phyloP scores from a whole-genome alignment of 2,797 vertebrate species.

The Poeciliopsis paucimaculata region DNA sequence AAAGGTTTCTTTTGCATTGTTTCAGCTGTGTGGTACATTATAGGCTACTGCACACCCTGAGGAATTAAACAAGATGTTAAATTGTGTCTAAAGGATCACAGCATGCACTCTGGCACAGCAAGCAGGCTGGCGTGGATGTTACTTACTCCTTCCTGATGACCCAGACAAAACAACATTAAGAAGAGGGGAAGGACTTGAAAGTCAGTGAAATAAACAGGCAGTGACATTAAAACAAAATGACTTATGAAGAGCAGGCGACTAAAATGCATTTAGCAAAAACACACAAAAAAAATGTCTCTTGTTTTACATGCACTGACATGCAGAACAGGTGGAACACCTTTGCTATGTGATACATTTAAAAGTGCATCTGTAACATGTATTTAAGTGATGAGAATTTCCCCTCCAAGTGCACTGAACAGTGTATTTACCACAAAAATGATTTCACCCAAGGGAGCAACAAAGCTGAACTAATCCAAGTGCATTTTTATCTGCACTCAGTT shows the following conservation, averaged over 20 bases:
- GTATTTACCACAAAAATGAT: constrained; percentile 13
- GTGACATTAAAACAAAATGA: constrained; percentile 41
- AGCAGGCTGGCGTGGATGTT: constrained; percentile 76
- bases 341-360: background rate
- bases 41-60: constrained; percentile 48
- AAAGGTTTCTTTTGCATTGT: constrained; percentile 40
- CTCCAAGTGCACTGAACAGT: background rate
- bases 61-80: constrained; percentile 46
- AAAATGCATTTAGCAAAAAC: constrained; percentile 35
- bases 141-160: constrained; percentile 95
- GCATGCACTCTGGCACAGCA: constrained; percentile 88
- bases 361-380: background rate
- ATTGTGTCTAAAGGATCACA: constrained; percentile 72
- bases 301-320: constrained; percentile 40
- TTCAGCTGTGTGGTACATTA: constrained; percentile 29
- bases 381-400: background rate
- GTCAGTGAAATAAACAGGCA: constrained; percentile 68
- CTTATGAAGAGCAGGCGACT: background rate
- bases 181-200: constrained; percentile 74
- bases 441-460: constrained; percentile 28
- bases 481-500: constrained; percentile 40
- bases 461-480: constrained; percentile 56
- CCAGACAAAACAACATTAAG: constrained; percentile 76
- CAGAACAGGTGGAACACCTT: background rate
- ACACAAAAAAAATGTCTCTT: constrained; percentile 1